Evolutionary conservation across 64 coral and sea anemone genomes (phyloP).

Genomic region (Platygyra sinensis): DNA sequence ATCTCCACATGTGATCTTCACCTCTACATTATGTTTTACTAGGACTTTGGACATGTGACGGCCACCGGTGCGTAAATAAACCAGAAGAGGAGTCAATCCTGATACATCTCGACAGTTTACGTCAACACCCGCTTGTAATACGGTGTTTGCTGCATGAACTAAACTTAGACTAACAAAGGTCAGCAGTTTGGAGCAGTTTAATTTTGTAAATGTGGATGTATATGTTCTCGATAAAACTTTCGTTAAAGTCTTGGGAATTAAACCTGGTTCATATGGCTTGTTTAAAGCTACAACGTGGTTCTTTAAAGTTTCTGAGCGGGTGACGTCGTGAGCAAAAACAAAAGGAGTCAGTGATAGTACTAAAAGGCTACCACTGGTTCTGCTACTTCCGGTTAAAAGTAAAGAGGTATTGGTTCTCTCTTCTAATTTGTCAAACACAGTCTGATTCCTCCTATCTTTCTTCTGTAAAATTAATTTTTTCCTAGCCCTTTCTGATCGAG

Average conservation of each 20-base stretch:
- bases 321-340: background rate
- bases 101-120: conserved; percentile 37
- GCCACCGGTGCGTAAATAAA: conserved; percentile 62
- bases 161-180: background rate
- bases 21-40: conserved; percentile 36
- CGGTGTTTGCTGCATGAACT: background rate
- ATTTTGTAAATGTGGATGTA: conserved; percentile 5
- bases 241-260: conserved; percentile 7
- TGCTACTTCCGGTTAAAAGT: background rate
- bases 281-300: background rate
- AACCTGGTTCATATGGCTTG: background rate
- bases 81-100: conserved; percentile 36
- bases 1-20: conserved; percentile 53
- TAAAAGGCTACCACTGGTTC: background rate
- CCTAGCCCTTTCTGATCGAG: no score
- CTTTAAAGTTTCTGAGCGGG: background rate
- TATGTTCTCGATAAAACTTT: background rate
- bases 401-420: background rate
- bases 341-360: conserved; percentile 21
- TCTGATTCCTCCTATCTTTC: background rate
- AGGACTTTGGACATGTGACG: conserved; percentile 86
- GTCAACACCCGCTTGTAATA: conserved; percentile 23
- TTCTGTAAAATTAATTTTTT: background rate
- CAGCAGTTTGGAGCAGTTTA: conserved; percentile 7
- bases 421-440: conserved; percentile 5